Conservation (phyloP, 2,888 invertebrate genomes). For the Monoplex corrugatus region DNA sequence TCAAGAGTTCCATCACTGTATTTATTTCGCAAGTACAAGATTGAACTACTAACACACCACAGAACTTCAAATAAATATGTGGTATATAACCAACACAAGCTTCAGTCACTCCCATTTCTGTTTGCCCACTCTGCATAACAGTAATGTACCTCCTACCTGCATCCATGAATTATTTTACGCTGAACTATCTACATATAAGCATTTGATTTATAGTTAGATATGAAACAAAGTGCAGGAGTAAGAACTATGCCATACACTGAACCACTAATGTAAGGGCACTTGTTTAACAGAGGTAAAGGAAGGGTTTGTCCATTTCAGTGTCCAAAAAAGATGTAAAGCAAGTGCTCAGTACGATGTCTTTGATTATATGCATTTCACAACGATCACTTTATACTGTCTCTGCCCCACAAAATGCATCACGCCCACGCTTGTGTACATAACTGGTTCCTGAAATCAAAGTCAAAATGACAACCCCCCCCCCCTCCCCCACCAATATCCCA, state of each 20-base stretch:
- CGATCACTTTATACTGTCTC: no score
- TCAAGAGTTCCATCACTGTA: constrained; percentile 1
- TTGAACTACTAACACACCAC: constrained; percentile 34
- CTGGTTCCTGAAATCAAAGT: no score
- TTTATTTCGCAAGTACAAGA: constrained; percentile 34
- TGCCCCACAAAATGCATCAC: no score
- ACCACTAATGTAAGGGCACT: background rate
- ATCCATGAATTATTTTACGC: background rate
- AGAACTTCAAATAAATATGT: constrained; percentile 1
- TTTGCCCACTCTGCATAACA: background rate
- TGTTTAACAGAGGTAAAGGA: background rate
- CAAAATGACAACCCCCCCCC: no score
- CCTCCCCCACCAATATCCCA: no score
- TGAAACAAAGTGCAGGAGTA: no score
- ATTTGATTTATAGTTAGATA: background rate
- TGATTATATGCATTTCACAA: no score
- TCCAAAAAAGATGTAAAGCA: no score
- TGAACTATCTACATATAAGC: background rate
- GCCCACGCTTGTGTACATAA: no score
- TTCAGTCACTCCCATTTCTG: background rate
- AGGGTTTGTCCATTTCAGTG: background rate
- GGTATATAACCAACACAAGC: background rate
- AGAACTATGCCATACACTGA: background rate
- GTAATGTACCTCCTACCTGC: background rate
- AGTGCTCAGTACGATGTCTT: no score